phyloP scores from a whole-genome alignment of 2,113 vertebrate species.

The Tupaia tana region DNA sequence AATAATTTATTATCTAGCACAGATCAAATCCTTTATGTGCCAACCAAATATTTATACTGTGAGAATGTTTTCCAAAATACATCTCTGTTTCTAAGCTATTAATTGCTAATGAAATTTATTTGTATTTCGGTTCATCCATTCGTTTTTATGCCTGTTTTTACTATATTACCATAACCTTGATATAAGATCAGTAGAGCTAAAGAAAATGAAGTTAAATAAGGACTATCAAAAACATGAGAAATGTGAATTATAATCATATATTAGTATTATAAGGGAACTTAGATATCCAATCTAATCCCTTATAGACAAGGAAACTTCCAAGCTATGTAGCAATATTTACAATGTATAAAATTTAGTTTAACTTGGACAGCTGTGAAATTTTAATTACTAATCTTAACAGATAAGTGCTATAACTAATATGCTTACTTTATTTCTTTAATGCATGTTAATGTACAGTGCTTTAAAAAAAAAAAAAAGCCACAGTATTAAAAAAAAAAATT shows the following conservation, averaged over 20 bases:
- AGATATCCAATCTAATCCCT: not conserved
- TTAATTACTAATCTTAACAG: slow-evolving; percentile 61
- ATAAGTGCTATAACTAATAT: slow-evolving; percentile 24
- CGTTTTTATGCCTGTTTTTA: slow-evolving; percentile 20
- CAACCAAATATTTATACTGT: slow-evolving; percentile 35
- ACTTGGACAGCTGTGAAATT: slow-evolving; percentile 42
- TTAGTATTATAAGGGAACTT: not conserved
- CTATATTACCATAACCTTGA: not conserved
- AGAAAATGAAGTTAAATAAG: not conserved
- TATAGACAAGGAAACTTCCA: slow-evolving; percentile 20
- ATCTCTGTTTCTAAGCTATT: slow-evolving; percentile 11
- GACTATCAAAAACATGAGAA: not conserved
- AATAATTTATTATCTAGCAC: not conserved
- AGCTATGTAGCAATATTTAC: slow-evolving; percentile 33
- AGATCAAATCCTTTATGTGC: not conserved
- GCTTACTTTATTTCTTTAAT: slow-evolving; percentile 63
- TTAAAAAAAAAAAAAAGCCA: slow-evolving; percentile 1
- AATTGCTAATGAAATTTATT: slow-evolving; percentile 1
- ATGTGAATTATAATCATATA: not conserved
- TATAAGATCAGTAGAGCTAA: not conserved
- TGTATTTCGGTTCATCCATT: slow-evolving; percentile 33
- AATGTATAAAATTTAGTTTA: slow-evolving; percentile 43
- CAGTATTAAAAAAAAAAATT: not conserved
- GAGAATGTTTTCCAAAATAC: slow-evolving; percentile 35
- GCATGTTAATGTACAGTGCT: slow-evolving; percentile 55